Evolutionary conservation across 2,797 vertebrate species (phyloP), one percentile per base, ranked within the genome.

Genomic region (Decapterus maruadsi): DNA sequence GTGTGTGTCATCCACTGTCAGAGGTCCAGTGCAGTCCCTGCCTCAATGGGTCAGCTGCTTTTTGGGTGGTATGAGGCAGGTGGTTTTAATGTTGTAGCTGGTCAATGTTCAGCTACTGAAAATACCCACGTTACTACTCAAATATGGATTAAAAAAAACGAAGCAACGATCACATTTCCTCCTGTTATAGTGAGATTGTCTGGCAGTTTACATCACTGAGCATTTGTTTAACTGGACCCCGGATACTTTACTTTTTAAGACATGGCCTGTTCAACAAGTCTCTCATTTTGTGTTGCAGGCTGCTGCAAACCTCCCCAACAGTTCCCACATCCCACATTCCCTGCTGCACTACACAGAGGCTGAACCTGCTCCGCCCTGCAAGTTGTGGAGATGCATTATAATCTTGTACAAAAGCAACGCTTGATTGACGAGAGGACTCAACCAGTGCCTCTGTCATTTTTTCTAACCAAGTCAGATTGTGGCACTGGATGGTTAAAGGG

Each of bases 281-380:
- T 57, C 48, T 6, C 8, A 0, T 66, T 75, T 68, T 77, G 29
- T 82, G 26, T 82, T 72, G 48, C 8, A 90, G 81, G 63, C 53
- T 68, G 72, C 77, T 72, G 67, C 66, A 36, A 54, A 59, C n/a
- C 56, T 9, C 66, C 22, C 38, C 0, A 6, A 20, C 5, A 0
- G 20, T 63, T 55, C 26, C 26, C 26, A 26, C 54, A 20, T 40
- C 48, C 20, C 36, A 46, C 31, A 11, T 13, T 68, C 29, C 17
- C 68, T 22, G 36, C 77, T 75, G 72, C 20, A 1, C 51, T 14
- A 8, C 63, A 19, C 20, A 60, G 59, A 67, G 26, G 19, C 72
- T 46, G 26, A 40, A 78, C 57, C 75, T 59, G 36, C 61, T 63
- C 53, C 55, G 69, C n/a, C 22, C 26, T 45, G 36, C 65, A 58